These are phyloP conservation scores for Erebia epiphron DNA, from an alignment of 2,888 invertebrate species.

Conservation along the genomic window DNA sequence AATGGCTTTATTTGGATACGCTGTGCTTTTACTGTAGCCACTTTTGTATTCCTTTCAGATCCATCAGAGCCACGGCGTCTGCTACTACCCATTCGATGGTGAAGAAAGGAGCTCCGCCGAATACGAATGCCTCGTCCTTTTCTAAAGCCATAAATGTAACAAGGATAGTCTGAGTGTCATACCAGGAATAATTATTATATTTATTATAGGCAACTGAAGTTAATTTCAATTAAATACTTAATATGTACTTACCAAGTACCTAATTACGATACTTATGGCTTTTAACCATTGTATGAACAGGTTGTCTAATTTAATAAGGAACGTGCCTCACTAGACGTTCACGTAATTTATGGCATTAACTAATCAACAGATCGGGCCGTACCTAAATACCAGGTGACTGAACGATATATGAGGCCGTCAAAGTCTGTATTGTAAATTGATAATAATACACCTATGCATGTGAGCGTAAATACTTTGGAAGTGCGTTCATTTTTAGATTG, in stretches of 20 bases:
- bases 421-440: too few species aligned
- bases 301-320: too few species aligned
- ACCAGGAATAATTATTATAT: slow-evolving; percentile 19
- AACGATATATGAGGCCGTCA: too few species aligned
- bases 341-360: too few species aligned
- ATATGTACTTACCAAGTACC: slow-evolving; percentile 5
- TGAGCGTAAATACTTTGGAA: too few species aligned
- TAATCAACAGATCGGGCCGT: too few species aligned
- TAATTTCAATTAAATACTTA: background rate
- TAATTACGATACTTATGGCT: background rate
- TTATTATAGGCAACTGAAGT: background rate
- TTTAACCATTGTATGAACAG: background rate
- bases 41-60: slow-evolving; percentile 64
- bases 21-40: background rate
- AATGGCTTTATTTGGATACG: too few species aligned
- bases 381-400: too few species aligned
- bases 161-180: slow-evolving; percentile 38
- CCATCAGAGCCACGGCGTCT: slow-evolving; percentile 84
- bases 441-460: too few species aligned
- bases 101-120: slow-evolving; percentile 84
- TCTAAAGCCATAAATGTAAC: slow-evolving; percentile 48
- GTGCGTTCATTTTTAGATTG: too few species aligned
- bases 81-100: slow-evolving; percentile 87
- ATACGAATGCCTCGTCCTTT: slow-evolving; percentile 86
- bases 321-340: too few species aligned